These are phyloP conservation scores for Cataglyphis hispanica DNA, from an alignment of 1,140 invertebrate species.

Conservation along the genomic window DNA sequence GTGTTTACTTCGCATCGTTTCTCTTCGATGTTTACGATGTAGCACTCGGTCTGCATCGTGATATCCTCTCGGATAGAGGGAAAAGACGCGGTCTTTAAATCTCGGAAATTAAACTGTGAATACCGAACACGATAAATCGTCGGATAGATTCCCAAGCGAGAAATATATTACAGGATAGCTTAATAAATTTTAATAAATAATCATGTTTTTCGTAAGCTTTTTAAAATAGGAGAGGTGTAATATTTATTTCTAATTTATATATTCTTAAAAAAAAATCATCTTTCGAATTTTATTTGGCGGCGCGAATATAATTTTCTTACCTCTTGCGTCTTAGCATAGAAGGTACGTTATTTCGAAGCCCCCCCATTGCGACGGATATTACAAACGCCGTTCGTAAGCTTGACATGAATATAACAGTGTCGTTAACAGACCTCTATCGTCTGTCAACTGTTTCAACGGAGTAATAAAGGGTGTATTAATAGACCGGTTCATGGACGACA, in stretches of 20 bases:
- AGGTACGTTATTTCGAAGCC: conserved; percentile 29
- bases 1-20: conserved; percentile 37
- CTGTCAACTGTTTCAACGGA: conserved; percentile 56
- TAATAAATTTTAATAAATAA: conserved; percentile 30
- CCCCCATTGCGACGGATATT: conserved; percentile 21
- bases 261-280: neutral
- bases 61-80: neutral
- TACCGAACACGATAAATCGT: neutral
- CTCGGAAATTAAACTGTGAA: neutral
- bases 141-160: neutral
- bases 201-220: neutral
- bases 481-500: conserved; percentile 39
- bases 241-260: conserved; percentile 18
- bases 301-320: conserved; percentile 35
- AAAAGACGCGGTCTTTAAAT: neutral
- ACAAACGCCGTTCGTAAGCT: conserved; percentile 16
- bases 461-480: conserved; percentile 63
- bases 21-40: conserved; percentile 42
- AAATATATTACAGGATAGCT: neutral
- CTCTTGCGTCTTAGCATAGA: conserved; percentile 13
- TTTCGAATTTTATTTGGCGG: conserved; percentile 13
- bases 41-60: neutral
- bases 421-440: conserved; percentile 57
- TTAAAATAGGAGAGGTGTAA: neutral
- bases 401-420: conserved; percentile 47